Conservation (phyloP, 1,140 invertebrate genomes). For the Epicauta chinensis region DNA sequence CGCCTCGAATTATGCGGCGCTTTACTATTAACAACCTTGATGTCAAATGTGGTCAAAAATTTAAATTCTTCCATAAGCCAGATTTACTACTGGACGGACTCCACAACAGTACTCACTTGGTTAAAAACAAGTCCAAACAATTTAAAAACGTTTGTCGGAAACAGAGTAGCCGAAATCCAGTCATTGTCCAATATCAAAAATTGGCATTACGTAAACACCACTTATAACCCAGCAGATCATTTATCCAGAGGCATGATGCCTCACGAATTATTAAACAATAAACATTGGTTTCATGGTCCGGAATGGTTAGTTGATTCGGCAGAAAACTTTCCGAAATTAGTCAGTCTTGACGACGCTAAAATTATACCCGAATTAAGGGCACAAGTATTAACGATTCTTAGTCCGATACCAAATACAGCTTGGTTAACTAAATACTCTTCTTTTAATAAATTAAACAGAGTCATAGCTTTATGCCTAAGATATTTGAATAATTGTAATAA, state of each 20-base stretch:
- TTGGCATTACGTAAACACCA: conserved; percentile 35
- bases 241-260: conserved; percentile 26
- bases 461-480: no score
- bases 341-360: no score
- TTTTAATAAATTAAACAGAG: no score
- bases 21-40: neutral
- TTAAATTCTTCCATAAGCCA: neutral
- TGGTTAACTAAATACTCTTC: no score
- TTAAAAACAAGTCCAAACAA: neutral
- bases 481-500: no score
- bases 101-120: neutral
- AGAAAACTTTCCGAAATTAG: no score
- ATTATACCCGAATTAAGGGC: no score
- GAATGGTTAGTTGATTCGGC: no score
- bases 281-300: conserved; percentile 37
- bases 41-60: neutral
- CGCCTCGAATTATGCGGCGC: neutral
- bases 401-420: no score
- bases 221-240: conserved; percentile 44
- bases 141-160: neutral
- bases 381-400: no score
- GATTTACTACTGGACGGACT: neutral
- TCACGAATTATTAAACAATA: conserved; percentile 20
- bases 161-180: neutral
- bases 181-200: neutral